Base-by-base conservation (phyloP, 2,113 vertebrate species). In the Notothenia coriiceps region DNA sequence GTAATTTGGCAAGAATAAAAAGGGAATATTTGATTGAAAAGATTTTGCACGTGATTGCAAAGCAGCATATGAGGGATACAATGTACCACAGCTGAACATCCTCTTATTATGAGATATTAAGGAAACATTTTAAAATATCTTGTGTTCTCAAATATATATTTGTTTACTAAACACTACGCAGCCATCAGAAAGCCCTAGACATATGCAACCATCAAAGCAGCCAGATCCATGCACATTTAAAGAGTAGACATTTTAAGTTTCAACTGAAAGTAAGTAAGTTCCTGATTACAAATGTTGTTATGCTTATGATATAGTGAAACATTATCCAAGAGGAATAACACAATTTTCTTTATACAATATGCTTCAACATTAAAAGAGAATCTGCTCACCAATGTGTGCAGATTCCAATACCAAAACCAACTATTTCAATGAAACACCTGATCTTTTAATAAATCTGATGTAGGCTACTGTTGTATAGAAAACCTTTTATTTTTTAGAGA, bases 231-330 rank as follows among this genome's bases (percentile, higher is more conserved):
- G 51, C 33, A 56, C 25, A n/a, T 8, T 10, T 54, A 47, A 54
- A 22, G 43, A 12, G 29, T 14, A 4, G 10, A 54, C 35, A 47
- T 65, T 2, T 74, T 1, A 25, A 25, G 29, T 7, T 4, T 22
- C 33, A 2, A 11, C 40, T 5, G 20, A 44, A 29, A 6, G 59
- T 50, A 22, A 22, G 5, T 50, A 17, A 60, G 7, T 14, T 51
- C 22, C 33, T 46, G 54, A n/a, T 22, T 55, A 10, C 52, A 70
- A 29, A 29, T 49, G 20, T 50, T 17, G 6, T 22, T 63, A 68
- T 59, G 29, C 13, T 60, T 54, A 59, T 70, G 10, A 74, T 52
- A 4, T 14, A 79, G 13, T 64, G 50, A 12, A 50, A 72, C 86
- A 65, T 15, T 60, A 33, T 35, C 33, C 50, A 17, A n/a, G 44